Evolutionary conservation across 2,888 invertebrate species (phyloP).

Genomic region (Hoplodrina ambigua): DNA sequence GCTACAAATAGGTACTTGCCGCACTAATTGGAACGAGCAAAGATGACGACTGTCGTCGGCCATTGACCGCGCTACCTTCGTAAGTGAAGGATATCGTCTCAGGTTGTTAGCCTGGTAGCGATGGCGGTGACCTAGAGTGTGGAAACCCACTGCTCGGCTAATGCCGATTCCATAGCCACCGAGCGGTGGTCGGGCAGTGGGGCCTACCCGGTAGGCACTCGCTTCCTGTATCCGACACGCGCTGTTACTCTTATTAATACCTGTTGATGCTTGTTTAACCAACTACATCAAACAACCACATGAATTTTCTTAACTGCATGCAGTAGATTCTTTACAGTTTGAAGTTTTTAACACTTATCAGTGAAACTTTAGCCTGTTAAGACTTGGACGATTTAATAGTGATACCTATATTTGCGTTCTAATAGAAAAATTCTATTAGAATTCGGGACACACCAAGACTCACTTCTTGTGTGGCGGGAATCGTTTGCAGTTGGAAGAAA

Average conservation of each 20-base stretch:
- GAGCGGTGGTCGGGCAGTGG: conserved; percentile 4
- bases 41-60: conserved; percentile 77
- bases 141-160: conserved; percentile 28
- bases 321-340: not conserved
- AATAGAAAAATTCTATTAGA: too few relatives aligned
- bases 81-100: conserved; percentile 70
- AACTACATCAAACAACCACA: not conserved
- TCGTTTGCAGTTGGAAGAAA: not conserved
- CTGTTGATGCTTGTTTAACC: conserved; percentile 6
- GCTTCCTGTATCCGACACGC: conserved; percentile 19
- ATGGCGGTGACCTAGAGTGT: conserved; percentile 42
- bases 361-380: not conserved
- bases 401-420: too few relatives aligned
- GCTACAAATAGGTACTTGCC: conserved; percentile 65
- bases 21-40: conserved; percentile 78
- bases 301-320: conserved; percentile 1
- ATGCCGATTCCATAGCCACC: conserved; percentile 4
- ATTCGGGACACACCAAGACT: too few relatives aligned
- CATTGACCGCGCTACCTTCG: conserved; percentile 80
- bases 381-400: not conserved
- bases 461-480: too few relatives aligned
- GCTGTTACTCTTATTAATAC: conserved; percentile 33
- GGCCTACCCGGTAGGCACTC: conserved; percentile 5
- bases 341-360: not conserved
- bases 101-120: conserved; percentile 76